Percentiles rank a stretch among this genome's conserved stretches.
These are phyloP conservation scores for Phasianus colchicus DNA, from an alignment of 2,113 vertebrate species.

Conservation along the genomic window DNA sequence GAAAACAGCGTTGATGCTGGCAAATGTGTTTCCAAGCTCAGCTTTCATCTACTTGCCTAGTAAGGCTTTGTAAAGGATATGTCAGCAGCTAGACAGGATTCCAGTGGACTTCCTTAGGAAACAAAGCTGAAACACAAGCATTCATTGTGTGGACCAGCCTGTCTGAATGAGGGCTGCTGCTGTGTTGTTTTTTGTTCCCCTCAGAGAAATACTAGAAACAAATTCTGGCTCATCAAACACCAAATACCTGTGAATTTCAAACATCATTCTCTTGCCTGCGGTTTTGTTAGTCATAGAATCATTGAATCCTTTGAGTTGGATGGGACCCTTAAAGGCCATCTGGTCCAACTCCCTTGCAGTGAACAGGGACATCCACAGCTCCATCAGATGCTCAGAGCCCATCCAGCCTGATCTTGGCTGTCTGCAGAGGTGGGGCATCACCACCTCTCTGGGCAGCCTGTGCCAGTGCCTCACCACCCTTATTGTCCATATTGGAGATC, in stretches of 20 bases:
- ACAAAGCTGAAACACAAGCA: not conserved
- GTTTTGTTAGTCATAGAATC: not conserved
- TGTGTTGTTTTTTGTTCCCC: not conserved
- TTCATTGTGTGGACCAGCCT: not conserved
- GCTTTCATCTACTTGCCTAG: not conserved
- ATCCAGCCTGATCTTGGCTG: too few relatives aligned
- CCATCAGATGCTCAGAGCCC: too few relatives aligned
- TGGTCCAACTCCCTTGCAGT: too few relatives aligned
- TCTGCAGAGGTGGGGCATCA: too few relatives aligned
- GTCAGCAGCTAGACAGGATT: not conserved
- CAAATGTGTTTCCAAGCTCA: not conserved
- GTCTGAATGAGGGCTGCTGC: not conserved
- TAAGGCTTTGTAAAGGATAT: not conserved
- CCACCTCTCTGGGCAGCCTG: too few relatives aligned
- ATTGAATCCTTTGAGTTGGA: too few relatives aligned
- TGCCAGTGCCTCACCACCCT: too few relatives aligned
- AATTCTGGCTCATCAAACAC: not conserved
- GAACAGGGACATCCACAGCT: too few relatives aligned
- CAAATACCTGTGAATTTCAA: not conserved
- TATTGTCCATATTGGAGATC: not conserved
- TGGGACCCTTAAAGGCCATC: too few relatives aligned
- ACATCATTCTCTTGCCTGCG: not conserved
- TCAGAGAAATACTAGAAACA: not conserved
- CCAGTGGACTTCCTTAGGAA: not conserved
- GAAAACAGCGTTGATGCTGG: constrained; percentile 1